Base-by-base conservation (phyloP, 2,797 vertebrate genomes). In the Neostethus bicornis region DNA sequence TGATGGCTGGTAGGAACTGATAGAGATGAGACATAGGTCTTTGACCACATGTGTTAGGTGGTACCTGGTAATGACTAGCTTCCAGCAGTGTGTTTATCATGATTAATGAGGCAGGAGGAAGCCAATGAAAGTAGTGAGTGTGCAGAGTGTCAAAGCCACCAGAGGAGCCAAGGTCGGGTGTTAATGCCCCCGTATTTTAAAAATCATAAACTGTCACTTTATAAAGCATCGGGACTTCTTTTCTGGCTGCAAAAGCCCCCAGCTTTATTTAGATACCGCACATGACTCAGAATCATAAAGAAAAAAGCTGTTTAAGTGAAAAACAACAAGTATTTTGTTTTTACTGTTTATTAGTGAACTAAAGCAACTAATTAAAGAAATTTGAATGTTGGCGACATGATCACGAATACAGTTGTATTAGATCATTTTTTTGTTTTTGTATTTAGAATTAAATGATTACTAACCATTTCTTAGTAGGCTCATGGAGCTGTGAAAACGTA, bases 41-140 rank as follows among this genome's bases (percentile, higher is more conserved):
- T 56, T 66, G 73, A 76, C 77, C 83, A 69, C 88, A 89, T 88
- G 83, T 88, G 86, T 66, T 54, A 43, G 39, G 70, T 80, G 73
- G 73, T 81, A 74, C 66, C 65, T 42, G 52, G 65, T 87, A 89
- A 88, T 86, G 77, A 89, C 84, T 66, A 74, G 38, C 58, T 86
- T 84, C 81, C 75, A 79, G 83, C 73, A 60, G 73, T 70, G 83
- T 81, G 81, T 80, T 89, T 90, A 90, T 89, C 80, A 85, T 85
- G 84, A 85, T 90, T 88, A 88, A 90, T 53, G 78, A 86, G 79
- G 20, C 62, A 23, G 61, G 46, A 83, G 76, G 67, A 56, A 26
- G 51, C n/a, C 56, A 56, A 12, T 55, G 73, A 84, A 41, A n/a
- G 47, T 58, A 55, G 72, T 8, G 13, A 73, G 52, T 34, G 50